Conservation (phyloP, 2,888 invertebrate species). For the Drosophila multiciliata region DNA sequence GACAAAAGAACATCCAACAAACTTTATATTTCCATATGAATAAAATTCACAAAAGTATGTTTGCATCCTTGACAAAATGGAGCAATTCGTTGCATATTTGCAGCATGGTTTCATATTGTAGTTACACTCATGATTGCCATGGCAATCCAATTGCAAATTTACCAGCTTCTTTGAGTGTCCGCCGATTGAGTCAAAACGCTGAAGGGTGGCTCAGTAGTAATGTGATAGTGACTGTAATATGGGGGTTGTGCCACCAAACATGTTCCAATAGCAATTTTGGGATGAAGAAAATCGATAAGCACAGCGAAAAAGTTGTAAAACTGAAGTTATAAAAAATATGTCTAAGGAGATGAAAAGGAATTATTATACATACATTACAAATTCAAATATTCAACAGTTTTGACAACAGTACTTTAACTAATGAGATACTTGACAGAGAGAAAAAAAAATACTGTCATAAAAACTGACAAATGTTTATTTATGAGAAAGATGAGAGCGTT, state of each 20-base stretch:
- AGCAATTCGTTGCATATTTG: constrained; percentile 41
- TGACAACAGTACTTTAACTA: background rate
- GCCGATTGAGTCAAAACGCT: constrained; percentile 24
- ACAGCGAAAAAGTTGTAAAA: constrained; percentile 9
- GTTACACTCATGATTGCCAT: constrained; percentile 53
- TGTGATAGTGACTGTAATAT: constrained; percentile 1
- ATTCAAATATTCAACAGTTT: background rate
- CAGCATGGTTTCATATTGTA: constrained; percentile 13
- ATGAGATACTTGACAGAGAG: background rate
- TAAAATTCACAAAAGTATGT: constrained; percentile 6
- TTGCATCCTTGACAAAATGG: constrained; percentile 23
- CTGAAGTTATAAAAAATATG: constrained; percentile 4
- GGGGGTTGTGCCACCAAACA: constrained; percentile 20
- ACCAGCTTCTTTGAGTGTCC: constrained; percentile 27
- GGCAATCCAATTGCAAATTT: constrained; percentile 55
- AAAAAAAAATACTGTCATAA: background rate
- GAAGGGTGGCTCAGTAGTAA: constrained; percentile 45
- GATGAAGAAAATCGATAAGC: constrained; percentile 24
- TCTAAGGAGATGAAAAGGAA: background rate
- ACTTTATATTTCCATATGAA: constrained; percentile 5
- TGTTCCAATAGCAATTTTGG: background rate
- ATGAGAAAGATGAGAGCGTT: background rate
- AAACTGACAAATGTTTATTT: constrained; percentile 1
- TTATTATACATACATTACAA: background rate
- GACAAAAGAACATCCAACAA: constrained; percentile 8